Evolutionary conservation across 2,888 invertebrate genomes (phyloP), one percentile per base, ranked within the genome.

Genomic region (Machimus atricapillus): DNA sequence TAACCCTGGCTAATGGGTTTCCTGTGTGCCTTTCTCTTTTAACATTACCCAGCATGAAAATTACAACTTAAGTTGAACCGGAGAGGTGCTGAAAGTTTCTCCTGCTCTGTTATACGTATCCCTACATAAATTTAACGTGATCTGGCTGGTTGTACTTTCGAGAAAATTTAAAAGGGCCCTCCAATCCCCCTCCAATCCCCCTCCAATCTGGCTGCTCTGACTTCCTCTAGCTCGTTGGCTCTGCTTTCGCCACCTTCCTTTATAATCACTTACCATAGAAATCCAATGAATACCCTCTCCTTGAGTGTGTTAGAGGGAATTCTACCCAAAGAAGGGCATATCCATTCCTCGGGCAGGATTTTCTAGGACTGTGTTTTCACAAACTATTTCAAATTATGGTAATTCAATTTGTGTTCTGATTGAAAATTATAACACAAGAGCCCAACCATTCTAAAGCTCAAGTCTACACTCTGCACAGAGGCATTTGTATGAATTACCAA

Each of bases 321-420:
- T 76, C 12, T 31, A 23, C 37, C 37, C 40, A 31, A n/a, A n/a
- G 81, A 52, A 27, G 81, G 27, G 43, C 16, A 27, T 34, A 81
- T 76, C 76, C 34, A 76, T 37, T 34, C 40, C 40, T 7, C 34
- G 31, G 76, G 76, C n/a, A 14, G n/a, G n/a, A 76, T 34, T 81
- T 56, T 81, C 31, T n/a, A 56, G 34, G 31, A 81, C 52, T 81
- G 81, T 81, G 81, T 81, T 81, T 81, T 52, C 52, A 16, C 52
- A 81, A 81, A 81, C 81, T 81, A 52, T 56, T 81, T 81, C 81
- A 81, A 81, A 81, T 52, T 81, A 81, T 81, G 81, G 81, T 81
- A 81, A 81, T 81, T 81, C 56, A 81, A 81, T 81, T 81, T 81
- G 27, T 52, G 81, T n/a, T 31, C 52, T 81, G 81, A 81, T 81